phyloP scores from a whole-genome alignment of 2,113 vertebrate genomes.

The Typhlomys cinereus region DNA sequence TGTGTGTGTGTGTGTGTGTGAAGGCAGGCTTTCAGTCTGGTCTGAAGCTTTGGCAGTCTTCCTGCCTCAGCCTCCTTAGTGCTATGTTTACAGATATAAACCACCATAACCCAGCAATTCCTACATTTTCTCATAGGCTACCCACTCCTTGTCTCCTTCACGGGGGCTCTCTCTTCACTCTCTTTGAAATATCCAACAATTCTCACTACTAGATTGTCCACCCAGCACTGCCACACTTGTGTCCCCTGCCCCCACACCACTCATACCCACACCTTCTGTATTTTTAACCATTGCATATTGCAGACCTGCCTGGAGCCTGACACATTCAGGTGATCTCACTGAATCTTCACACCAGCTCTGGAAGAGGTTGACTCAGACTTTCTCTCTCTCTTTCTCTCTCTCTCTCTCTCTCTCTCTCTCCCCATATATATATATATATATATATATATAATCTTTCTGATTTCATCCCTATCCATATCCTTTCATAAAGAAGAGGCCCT shows the following conservation, averaged over 20 bases:
- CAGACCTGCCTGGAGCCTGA: slow-evolving; percentile 49
- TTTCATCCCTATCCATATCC: neutral
- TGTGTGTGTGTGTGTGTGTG: neutral
- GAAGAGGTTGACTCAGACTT: slow-evolving; percentile 50
- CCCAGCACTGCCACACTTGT: neutral
- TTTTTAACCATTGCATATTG: slow-evolving; percentile 64
- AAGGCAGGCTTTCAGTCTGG: neutral
- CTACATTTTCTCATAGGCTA: neutral
- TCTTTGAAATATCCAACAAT: neutral
- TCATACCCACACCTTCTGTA: slow-evolving; percentile 42
- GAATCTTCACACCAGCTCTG: slow-evolving; percentile 63
- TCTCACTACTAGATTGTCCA: neutral
- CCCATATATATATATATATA: no score
- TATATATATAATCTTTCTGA: slow-evolving; percentile 23
- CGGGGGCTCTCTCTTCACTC: neutral
- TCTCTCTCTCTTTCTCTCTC: no score
- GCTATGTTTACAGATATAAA: neutral
- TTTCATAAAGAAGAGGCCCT: neutral
- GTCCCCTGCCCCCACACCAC: neutral
- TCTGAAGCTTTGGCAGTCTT: neutral
- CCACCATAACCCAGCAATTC: neutral
- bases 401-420: no score
- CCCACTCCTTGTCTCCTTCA: neutral
- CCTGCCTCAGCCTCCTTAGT: neutral
- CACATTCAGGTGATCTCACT: slow-evolving; percentile 72